Conservation (phyloP, 2,888 invertebrate genomes). For the Neria commutata region DNA sequence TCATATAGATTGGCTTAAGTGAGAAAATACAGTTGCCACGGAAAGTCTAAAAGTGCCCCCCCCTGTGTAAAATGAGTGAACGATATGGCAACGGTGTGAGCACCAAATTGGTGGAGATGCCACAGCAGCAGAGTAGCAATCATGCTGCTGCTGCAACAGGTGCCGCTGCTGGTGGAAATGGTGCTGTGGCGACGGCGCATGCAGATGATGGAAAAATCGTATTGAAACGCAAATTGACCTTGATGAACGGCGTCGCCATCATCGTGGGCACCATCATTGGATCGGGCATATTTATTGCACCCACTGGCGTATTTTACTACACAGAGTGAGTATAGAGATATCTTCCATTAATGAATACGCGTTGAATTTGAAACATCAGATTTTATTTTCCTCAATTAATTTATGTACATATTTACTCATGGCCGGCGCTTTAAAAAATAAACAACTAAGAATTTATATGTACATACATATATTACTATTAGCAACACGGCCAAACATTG, state of each 20-base stretch:
- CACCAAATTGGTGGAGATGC: conserved; percentile 42
- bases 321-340: conserved; percentile 69
- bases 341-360: too few species aligned
- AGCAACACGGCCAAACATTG: too few species aligned
- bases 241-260: conserved; percentile 84
- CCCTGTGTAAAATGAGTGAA: conserved; percentile 49
- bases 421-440: too few species aligned
- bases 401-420: too few species aligned
- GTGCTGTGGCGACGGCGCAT: conserved; percentile 2
- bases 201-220: conserved; percentile 64
- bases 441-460: too few species aligned
- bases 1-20: too few species aligned
- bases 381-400: too few species aligned
- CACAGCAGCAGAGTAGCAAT: conserved; percentile 6
- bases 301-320: conserved; percentile 75
- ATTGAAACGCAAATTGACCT: conserved; percentile 81
- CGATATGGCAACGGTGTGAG: conserved; percentile 52
- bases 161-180: conserved; percentile 19
- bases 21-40: background rate
- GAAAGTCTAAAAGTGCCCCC: too few species aligned
- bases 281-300: conserved; percentile 91
- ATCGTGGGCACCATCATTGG: conserved; percentile 91
- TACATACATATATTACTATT: too few species aligned
- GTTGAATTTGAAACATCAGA: too few species aligned
- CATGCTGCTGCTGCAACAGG: conserved; percentile 24